Conservation (phyloP, 2,888 invertebrate genomes). For the Lithophane ornitopus region DNA sequence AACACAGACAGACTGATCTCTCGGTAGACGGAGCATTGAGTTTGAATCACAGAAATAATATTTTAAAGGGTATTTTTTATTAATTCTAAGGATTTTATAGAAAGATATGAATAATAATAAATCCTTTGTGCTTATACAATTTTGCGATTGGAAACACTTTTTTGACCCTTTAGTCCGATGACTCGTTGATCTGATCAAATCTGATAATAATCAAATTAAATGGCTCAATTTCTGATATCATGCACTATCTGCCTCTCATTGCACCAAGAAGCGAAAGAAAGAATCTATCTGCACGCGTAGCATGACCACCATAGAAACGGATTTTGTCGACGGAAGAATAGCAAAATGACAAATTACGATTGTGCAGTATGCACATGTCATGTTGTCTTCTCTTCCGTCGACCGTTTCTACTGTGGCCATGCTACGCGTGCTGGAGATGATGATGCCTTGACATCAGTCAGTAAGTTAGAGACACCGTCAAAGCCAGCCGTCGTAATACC, state of each 20-base stretch:
- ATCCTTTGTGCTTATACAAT: too few relatives aligned
- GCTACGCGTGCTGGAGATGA: too few relatives aligned
- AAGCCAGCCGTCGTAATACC: not conserved
- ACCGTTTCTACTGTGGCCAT: too few relatives aligned
- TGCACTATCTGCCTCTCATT: not conserved
- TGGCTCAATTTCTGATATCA: not conserved
- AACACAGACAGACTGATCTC: constrained; percentile 20
- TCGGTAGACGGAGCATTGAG: not conserved
- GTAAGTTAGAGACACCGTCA: not conserved
- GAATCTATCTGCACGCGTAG: not conserved
- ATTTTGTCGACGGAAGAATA: too few relatives aligned
- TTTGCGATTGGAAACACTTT: not conserved
- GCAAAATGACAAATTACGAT: too few relatives aligned
- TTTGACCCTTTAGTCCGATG: not conserved
- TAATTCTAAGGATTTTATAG: too few relatives aligned
- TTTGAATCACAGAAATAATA: not conserved
- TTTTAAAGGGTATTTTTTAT: not conserved
- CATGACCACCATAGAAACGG: too few relatives aligned
- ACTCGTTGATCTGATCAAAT: not conserved
- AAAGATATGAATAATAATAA: too few relatives aligned
- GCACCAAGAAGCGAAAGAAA: not conserved
- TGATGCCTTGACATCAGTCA: not conserved
- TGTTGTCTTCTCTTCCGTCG: too few relatives aligned
- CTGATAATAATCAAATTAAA: not conserved
- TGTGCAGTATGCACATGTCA: too few relatives aligned